Percentiles rank a stretch among this genome's conserved stretches.
phyloP scores from a whole-genome alignment of 2,113 vertebrate species.

The Labrus mixtus region DNA sequence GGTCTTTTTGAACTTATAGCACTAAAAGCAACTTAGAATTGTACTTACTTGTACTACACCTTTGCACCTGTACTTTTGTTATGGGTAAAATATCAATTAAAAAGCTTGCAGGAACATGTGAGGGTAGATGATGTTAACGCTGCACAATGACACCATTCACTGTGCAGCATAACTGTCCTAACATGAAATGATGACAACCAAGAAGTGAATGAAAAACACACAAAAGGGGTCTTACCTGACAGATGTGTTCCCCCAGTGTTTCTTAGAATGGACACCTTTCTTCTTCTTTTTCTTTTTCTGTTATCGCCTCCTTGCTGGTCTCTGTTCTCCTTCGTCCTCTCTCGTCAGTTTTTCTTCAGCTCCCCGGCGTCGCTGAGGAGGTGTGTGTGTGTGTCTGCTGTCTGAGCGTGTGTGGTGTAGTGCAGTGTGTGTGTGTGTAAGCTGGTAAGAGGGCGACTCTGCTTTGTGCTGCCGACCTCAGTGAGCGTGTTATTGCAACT shows the following conservation, averaged over 20 bases:
- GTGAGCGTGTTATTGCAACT: slow-evolving; percentile 62
- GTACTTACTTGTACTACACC: too few relatives aligned
- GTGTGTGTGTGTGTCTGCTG: slow-evolving; percentile 55
- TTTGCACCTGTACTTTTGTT: not conserved
- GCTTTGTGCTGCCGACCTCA: slow-evolving; percentile 73
- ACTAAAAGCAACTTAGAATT: too few relatives aligned
- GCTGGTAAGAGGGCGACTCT: slow-evolving; percentile 40
- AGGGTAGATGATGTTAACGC: not conserved
- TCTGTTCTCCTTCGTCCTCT: slow-evolving; percentile 2
- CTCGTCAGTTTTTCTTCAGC: slow-evolving; percentile 26
- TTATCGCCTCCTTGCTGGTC: slow-evolving; percentile 6
- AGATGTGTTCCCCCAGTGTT: slow-evolving; percentile 7
- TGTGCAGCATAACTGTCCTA: too few relatives aligned
- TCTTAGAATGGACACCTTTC: not conserved
- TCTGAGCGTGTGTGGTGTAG: slow-evolving; percentile 25
- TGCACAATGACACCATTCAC: not conserved
- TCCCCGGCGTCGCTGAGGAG: slow-evolving; percentile 19
- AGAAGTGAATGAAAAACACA: not conserved
- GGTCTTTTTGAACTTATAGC: not conserved
- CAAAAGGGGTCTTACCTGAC: slow-evolving; percentile 57
- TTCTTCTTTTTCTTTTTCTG: slow-evolving; percentile 12
- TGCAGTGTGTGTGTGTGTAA: not conserved
- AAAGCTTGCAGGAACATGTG: not conserved
- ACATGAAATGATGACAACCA: too few relatives aligned
- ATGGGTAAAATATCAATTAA: not conserved